These are phyloP conservation scores for Luidia sarsii DNA, from an alignment of 53 echinoderm and acorn worm species.

Conservation along the genomic window DNA sequence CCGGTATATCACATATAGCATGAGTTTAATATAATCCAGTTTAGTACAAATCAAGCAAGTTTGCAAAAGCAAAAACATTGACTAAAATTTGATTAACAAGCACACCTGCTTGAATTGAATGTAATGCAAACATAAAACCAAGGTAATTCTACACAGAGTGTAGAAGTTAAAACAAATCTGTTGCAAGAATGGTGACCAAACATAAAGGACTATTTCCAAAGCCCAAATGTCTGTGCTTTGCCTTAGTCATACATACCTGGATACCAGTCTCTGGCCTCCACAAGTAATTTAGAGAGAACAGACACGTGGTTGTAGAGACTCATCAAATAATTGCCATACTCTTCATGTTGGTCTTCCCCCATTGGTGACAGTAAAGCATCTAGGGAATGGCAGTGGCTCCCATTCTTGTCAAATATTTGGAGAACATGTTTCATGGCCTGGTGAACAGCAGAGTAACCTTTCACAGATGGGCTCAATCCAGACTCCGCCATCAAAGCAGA, in stretches of 20 bases:
- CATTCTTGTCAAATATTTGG: conserved; percentile 70
- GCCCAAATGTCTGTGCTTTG: no score
- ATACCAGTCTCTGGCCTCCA: conserved; percentile 79
- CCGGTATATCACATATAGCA: neutral
- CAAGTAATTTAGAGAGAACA: conserved; percentile 79
- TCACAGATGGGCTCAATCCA: neutral
- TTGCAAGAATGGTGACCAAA: no score
- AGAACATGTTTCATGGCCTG: conserved; percentile 67
- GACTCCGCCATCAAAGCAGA: neutral
- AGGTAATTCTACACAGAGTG: no score
- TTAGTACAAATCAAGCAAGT: no score
- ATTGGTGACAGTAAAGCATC: conserved; percentile 11
- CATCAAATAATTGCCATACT: conserved; percentile 76
- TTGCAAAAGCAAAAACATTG: no score
- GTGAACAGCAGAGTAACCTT: conserved; percentile 60
- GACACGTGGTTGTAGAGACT: conserved; percentile 87
- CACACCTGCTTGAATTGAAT: no score
- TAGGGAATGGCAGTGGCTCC: conserved; percentile 50
- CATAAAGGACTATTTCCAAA: no score
- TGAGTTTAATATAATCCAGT: neutral
- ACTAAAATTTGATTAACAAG: no score
- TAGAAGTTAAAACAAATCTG: no score
- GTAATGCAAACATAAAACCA: no score
- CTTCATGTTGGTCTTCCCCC: conserved; percentile 38
- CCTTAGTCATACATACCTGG: no score